Conservation (phyloP, 2,888 invertebrate genomes). For the Dione vanillae region DNA sequence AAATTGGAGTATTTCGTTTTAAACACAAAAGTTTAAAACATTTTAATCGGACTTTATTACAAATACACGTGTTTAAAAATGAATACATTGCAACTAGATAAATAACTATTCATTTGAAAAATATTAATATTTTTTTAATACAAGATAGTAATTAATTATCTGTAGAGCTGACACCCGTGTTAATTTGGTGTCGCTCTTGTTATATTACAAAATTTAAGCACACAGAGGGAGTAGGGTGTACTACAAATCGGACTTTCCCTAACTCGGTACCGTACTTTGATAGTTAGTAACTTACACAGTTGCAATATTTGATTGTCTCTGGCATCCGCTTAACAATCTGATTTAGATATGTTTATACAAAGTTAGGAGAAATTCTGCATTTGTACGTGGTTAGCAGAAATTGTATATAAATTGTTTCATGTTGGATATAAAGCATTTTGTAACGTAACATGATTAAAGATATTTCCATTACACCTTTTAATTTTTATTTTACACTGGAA, state of each 20-base stretch:
- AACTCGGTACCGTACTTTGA: constrained; percentile 2
- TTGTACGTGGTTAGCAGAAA: background rate
- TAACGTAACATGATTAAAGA: no score
- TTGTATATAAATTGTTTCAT: background rate
- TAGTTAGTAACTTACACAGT: constrained; percentile 6
- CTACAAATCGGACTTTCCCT: background rate
- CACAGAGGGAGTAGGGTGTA: background rate
- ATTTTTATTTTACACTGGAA: no score
- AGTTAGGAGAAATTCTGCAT: background rate
- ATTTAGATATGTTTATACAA: constrained; percentile 4
- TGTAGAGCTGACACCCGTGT: background rate
- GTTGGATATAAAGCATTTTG: background rate
- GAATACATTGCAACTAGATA: no score
- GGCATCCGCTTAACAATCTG: background rate
- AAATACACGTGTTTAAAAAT: no score
- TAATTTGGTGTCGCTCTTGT: background rate
- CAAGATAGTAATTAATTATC: no score
- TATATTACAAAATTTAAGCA: constrained; percentile 1
- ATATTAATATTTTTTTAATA: no score
- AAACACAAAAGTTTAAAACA: background rate
- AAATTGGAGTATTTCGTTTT: background rate
- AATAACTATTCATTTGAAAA: no score
- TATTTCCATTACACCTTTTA: no score
- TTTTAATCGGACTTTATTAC: background rate
- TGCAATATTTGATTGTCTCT: constrained; percentile 8